Conservation (phyloP, 2,797 vertebrate species). For the Sebastes minor region DNA sequence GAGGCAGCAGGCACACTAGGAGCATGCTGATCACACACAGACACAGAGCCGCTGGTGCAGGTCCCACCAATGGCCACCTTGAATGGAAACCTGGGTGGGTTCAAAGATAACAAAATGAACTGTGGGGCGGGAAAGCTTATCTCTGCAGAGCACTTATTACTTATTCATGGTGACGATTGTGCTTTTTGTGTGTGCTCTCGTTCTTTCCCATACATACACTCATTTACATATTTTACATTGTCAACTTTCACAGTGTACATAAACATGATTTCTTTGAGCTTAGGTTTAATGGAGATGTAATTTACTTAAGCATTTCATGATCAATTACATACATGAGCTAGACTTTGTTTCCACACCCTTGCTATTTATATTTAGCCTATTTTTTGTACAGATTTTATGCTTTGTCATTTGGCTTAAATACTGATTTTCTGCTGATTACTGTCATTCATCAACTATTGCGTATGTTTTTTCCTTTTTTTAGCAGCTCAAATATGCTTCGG, state of each 20-base stretch:
- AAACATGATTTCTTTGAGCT: constrained; percentile 11
- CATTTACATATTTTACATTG: constrained; percentile 22
- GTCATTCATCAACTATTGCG: background rate
- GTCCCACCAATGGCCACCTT: constrained; percentile 99
- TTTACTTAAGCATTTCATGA: constrained; percentile 10
- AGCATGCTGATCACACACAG: constrained; percentile 98
- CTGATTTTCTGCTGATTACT: background rate
- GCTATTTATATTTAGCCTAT: constrained; percentile 18
- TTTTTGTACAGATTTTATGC: constrained; percentile 7
- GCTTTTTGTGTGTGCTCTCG: constrained; percentile 27
- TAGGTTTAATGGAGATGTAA: background rate
- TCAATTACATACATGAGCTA: constrained; percentile 6
- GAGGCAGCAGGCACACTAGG: constrained; percentile 96
- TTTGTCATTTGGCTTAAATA: constrained; percentile 22
- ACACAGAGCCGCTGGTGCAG: constrained; percentile 97
- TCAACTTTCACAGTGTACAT: constrained; percentile 31
- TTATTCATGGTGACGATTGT: constrained; percentile 62
- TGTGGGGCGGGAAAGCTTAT: constrained; percentile 78
- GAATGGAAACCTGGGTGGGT: constrained; percentile 99
- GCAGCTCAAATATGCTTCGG: background rate
- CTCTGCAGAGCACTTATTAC: constrained; percentile 77
- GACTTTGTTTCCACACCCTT: background rate
- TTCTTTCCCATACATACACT: constrained; percentile 1
- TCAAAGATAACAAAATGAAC: constrained; percentile 86
- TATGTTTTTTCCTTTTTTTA: background rate